Base-by-base conservation (phyloP, 2,113 vertebrate genomes). In the Syngnathoides biaculeatus region DNA sequence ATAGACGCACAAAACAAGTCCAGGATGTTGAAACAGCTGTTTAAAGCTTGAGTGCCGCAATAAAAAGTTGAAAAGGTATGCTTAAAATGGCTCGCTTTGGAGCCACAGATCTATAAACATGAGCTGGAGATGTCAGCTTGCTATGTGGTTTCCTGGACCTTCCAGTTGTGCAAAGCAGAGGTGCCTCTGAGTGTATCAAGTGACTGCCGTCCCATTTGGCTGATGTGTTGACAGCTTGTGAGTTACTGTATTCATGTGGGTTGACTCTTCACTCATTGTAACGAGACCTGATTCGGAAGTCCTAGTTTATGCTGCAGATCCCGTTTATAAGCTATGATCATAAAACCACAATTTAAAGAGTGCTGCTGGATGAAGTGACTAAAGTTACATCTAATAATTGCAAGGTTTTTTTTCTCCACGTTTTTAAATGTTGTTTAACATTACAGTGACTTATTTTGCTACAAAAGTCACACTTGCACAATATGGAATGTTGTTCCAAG, bases 61-160 rank as follows among this genome's bases (percentile, higher is more conserved):
- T 5, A 40, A 43, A 42, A 17, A 24, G 11, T 7, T 6, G 14
- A 13, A 5, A 12, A 38, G 15, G 30, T 58, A 8, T 20, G 27
- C 3, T 35, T 6, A 9, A 42, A 43, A 42, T 6, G 38, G n/a
- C 39, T 22, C 39, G n/a, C 30, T 6, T 35, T 35, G 45, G 45
- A 38, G 12, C 26, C 13, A 57, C 20, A 14, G 14, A 58, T 27
- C 38, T 24, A 43, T 57, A 50, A 52, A 70, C 1, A 5, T 39
- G 6, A 39, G 6, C 14, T 13, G 1, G 10, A 12, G 2, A 2
- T 79, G 73, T 82, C 80, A 79, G 47, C 73, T 57, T 62, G 59
- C 74, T 52, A 62, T 60, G 48, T 65, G 50, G 48, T 64, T 73
- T 70, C 62, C 67, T 77, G 67, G 62, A 58, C 67, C 35, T 38